phyloP scores from a whole-genome alignment of 1,140 invertebrate species.

The Neodiprion virginianus region DNA sequence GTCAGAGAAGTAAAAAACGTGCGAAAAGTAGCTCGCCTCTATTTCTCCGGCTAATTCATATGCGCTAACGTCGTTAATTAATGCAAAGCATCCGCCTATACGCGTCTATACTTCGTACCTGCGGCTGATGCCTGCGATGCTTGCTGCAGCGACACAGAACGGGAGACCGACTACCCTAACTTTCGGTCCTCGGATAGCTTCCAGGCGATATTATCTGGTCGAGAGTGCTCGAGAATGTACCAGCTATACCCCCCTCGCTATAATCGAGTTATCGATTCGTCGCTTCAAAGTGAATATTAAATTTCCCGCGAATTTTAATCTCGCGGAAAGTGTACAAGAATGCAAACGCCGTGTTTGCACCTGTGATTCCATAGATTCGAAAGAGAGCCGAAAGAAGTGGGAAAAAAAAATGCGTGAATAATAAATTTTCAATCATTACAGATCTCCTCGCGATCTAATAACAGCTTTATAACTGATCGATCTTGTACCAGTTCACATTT shows the following conservation, averaged over 20 bases:
- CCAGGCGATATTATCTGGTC: constrained; percentile 44
- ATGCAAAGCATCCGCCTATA: constrained; percentile 28
- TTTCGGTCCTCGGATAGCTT: constrained; percentile 36
- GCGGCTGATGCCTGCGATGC: background rate
- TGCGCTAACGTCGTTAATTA: constrained; percentile 47
- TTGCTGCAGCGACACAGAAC: background rate
- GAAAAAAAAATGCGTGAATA: background rate
- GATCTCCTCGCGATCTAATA: no score
- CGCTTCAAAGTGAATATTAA: constrained; percentile 4
- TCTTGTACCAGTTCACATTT: no score
- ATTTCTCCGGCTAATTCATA: constrained; percentile 44
- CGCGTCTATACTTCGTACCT: background rate
- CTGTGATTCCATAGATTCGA: background rate
- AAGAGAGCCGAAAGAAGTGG: background rate
- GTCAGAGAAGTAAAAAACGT: background rate
- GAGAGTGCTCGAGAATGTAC: constrained; percentile 46
- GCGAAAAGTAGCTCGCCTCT: background rate
- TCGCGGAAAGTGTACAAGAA: background rate
- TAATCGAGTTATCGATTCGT: constrained; percentile 3
- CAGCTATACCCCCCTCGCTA: constrained; percentile 27
- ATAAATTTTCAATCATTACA: background rate
- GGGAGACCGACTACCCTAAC: constrained; percentile 32
- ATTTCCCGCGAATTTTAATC: background rate
- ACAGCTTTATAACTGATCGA: no score
- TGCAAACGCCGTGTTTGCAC: background rate